Percentiles rank a stretch among this genome's conserved stretches.
Evolutionary conservation across 2,797 vertebrate genomes (phyloP).

Genomic region (Phalloptychus januarius): DNA sequence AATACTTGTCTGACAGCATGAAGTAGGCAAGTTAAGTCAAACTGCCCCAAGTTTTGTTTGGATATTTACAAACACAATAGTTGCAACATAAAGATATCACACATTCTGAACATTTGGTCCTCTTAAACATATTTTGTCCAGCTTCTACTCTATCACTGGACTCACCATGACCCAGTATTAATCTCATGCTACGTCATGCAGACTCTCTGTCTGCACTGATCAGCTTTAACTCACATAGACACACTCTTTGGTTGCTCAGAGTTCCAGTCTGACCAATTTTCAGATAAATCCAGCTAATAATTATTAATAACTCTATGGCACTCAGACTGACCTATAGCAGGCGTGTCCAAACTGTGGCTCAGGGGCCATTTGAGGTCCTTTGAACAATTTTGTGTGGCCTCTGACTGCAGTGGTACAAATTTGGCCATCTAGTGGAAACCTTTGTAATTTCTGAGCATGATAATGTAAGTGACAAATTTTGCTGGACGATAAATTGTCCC

Average conservation of each 20-base stretch:
- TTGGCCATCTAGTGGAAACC: no score
- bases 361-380: no score
- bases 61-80: not conserved
- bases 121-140: not conserved
- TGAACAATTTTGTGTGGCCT: no score
- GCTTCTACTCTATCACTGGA: not conserved
- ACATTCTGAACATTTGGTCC: not conserved
- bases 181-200: not conserved
- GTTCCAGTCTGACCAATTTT: not conserved
- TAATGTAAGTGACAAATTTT: no score
- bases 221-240: not conserved
- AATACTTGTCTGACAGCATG: not conserved
- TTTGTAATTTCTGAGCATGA: no score
- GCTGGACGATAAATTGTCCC: no score
- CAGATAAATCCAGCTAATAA: not conserved
- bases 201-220: not conserved
- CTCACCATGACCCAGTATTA: not conserved
- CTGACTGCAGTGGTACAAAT: no score
- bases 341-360: no score
- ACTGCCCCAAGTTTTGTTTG: not conserved
- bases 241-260: no score
- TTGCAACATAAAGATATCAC: not conserved
- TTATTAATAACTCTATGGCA: not conserved
- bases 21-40: not conserved
- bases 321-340: no score